Percentiles rank a stretch among this genome's conserved stretches.
These are phyloP conservation scores for Eilema griseolum DNA, from an alignment of 2,888 invertebrate genomes.

Conservation along the genomic window DNA sequence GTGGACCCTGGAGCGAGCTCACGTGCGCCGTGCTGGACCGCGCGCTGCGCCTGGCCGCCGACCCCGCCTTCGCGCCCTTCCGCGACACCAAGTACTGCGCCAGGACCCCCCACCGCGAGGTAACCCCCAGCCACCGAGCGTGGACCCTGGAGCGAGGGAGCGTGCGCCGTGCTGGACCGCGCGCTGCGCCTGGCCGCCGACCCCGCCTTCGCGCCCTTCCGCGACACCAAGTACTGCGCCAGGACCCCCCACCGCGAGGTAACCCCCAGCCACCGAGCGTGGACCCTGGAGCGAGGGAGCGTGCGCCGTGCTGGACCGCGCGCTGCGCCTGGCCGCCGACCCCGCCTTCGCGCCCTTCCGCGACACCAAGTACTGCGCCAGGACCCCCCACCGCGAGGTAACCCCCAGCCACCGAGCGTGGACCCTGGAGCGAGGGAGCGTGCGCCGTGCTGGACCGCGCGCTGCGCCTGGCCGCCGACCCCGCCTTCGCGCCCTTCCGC, in stretches of 20 bases:
- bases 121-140: slow-evolving; percentile 63
- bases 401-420: not conserved
- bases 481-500: too few relatives aligned
- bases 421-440: too few relatives aligned
- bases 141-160: slow-evolving; percentile 70
- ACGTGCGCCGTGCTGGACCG: slow-evolving; percentile 73
- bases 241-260: not conserved
- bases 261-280: slow-evolving; percentile 66
- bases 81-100: slow-evolving; percentile 50
- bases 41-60: slow-evolving; percentile 58
- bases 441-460: too few relatives aligned
- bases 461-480: too few relatives aligned
- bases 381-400: not conserved
- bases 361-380: slow-evolving; percentile 49
- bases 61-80: slow-evolving; percentile 64
- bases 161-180: slow-evolving; percentile 71
- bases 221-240: slow-evolving; percentile 49
- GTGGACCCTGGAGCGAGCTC: slow-evolving; percentile 68
- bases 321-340: slow-evolving; percentile 61
- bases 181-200: slow-evolving; percentile 60
- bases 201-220: slow-evolving; percentile 62
- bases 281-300: slow-evolving; percentile 70
- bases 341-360: slow-evolving; percentile 62
- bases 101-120: not conserved
- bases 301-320: slow-evolving; percentile 69